Conservation (phyloP, 1,140 invertebrate genomes). For the Harlomillsia oculata region DNA sequence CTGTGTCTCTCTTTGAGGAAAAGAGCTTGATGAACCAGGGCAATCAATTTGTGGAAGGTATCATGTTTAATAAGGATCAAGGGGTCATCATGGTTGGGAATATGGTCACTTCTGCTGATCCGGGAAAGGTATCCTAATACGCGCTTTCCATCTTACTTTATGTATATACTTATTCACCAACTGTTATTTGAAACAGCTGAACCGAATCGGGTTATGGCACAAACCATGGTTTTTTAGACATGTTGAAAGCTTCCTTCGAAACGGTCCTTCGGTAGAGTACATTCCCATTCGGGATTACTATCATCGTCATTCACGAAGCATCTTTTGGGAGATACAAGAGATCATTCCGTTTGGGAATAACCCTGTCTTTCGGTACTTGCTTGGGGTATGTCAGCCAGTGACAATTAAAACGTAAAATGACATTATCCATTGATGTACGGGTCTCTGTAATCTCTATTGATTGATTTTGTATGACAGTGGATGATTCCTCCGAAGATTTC, state of each 20-base stretch:
- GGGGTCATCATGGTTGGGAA: slow-evolving; percentile 68
- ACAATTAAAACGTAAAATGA: no score
- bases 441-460: no score
- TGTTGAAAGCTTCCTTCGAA: slow-evolving; percentile 50
- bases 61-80: slow-evolving; percentile 53
- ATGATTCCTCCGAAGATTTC: slow-evolving; percentile 69
- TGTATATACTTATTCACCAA: slow-evolving; percentile 12
- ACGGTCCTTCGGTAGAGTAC: slow-evolving; percentile 50
- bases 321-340: slow-evolving; percentile 49
- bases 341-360: slow-evolving; percentile 80
- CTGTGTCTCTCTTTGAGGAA: slow-evolving; percentile 45
- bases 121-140: slow-evolving; percentile 56
- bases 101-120: slow-evolving; percentile 49
- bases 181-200: slow-evolving; percentile 45
- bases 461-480: no score
- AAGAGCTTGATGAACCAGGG: slow-evolving; percentile 45
- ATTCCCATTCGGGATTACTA: slow-evolving; percentile 68
- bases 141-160: no score
- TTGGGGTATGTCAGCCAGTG: no score
- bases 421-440: no score
- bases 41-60: slow-evolving; percentile 67
- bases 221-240: slow-evolving; percentile 79
- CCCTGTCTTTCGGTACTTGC: slow-evolving; percentile 56
- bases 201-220: slow-evolving; percentile 64
- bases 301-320: slow-evolving; percentile 63